phyloP scores from a whole-genome alignment of 2,113 vertebrate genomes.

The Myotis brandtii region DNA sequence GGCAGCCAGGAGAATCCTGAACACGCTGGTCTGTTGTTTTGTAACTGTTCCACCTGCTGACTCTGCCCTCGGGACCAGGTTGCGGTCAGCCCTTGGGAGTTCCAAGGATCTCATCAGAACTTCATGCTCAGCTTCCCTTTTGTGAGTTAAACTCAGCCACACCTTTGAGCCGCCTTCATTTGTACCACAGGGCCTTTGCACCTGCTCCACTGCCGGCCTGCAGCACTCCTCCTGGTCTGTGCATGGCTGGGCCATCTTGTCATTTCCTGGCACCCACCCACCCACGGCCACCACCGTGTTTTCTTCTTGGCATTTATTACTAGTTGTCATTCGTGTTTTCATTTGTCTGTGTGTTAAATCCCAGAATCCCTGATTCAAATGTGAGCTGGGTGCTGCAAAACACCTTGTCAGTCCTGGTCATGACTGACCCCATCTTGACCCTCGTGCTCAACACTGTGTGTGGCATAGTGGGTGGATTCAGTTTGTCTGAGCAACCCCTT shows the following conservation, averaged over 20 bases:
- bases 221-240: neutral
- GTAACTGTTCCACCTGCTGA: accelerated
- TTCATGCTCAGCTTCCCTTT: neutral
- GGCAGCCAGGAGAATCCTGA: neutral
- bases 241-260: accelerated
- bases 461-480: no score
- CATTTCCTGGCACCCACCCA: neutral
- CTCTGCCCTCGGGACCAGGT: accelerated
- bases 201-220: neutral
- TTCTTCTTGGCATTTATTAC: neutral
- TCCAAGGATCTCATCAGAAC: neutral
- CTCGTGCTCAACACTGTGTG: accelerated
- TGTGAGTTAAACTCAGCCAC: neutral
- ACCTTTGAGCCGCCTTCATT: neutral
- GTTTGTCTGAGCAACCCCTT: no score
- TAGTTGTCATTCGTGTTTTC: neutral
- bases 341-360: neutral
- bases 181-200: neutral
- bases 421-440: neutral
- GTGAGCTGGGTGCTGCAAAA: neutral
- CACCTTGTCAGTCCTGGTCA: neutral
- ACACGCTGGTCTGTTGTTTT: accelerated
- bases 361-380: neutral
- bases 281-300: accelerated
- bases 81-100: neutral